A percentile compares a stretch with the other conserved stretches of the same genome.
Conservation (phyloP, 2,113 vertebrate species). For the Paralichthys olivaceus region DNA sequence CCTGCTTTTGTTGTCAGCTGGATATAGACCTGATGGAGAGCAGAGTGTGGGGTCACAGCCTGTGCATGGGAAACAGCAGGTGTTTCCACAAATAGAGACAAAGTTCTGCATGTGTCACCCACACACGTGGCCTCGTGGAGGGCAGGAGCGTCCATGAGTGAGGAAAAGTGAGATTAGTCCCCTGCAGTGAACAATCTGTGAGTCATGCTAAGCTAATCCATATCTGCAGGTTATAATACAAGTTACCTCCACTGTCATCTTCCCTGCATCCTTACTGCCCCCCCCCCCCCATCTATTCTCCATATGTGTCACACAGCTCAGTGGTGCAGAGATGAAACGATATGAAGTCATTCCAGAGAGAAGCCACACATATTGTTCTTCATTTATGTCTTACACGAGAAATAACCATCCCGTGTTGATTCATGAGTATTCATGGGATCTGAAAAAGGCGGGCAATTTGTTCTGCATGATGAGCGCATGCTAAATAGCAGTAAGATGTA, state of each 20-base stretch:
- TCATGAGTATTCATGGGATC: constrained; percentile 32
- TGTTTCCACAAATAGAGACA: background rate
- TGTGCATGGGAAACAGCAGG: background rate
- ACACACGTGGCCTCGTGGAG: too few species aligned
- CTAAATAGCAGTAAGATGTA: background rate
- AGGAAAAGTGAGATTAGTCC: too few species aligned
- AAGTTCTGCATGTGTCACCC: background rate
- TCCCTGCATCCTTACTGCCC: background rate
- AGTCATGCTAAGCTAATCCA: too few species aligned
- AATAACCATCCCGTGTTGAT: background rate
- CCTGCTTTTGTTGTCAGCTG: too few species aligned
- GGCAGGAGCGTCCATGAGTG: too few species aligned
- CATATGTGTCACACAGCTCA: constrained; percentile 20
- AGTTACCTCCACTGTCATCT: too few species aligned
- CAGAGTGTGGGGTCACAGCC: background rate
- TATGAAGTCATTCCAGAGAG: constrained; percentile 18
- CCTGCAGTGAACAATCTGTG: too few species aligned
- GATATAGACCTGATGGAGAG: background rate
- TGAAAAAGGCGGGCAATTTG: background rate
- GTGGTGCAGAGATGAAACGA: constrained; percentile 30
- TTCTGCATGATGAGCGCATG: background rate
- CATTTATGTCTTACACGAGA: constrained; percentile 10
- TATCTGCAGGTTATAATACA: too few species aligned
- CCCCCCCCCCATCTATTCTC: background rate
- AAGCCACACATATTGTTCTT: constrained; percentile 5